Evolutionary conservation across 2,113 vertebrate species (phyloP).

Genomic region (Rhizomys pruinosus): DNA sequence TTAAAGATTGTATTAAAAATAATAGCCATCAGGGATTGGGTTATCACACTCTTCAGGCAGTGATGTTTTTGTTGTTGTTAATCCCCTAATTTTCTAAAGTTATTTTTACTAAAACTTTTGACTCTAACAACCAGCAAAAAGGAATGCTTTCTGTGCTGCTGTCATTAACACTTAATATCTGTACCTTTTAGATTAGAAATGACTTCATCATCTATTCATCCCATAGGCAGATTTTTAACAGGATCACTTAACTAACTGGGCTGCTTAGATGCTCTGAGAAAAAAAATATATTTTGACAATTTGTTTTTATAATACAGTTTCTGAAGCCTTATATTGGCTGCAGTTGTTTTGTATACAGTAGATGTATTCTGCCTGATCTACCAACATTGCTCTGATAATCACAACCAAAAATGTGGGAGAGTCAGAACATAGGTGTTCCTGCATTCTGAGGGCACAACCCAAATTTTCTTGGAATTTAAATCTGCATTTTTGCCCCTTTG

Average conservation of each 20-base stretch:
- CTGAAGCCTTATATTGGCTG: conserved; percentile 72
- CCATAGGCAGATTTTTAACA: conserved; percentile 83
- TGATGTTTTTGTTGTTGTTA: conserved; percentile 53
- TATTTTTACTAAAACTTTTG: conserved; percentile 84
- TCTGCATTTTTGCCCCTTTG: conserved; percentile 44
- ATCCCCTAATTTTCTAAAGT: conserved; percentile 82
- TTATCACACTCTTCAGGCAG: conserved; percentile 65
- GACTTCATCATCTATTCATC: conserved; percentile 84
- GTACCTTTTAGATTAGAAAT: conserved; percentile 89
- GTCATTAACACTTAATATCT: conserved; percentile 85
- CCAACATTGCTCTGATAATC: conserved; percentile 72
- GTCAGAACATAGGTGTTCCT: conserved; percentile 45
- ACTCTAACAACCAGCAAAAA: conserved; percentile 71
- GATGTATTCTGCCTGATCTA: conserved; percentile 60
- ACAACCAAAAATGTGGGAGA: conserved; percentile 18
- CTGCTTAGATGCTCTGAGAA: conserved; percentile 78
- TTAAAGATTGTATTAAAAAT: conserved; percentile 77
- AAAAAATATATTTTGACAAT: conserved; percentile 76
- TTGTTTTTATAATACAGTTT: conserved; percentile 80
- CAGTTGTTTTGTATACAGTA: conserved; percentile 68
- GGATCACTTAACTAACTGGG: conserved; percentile 83
- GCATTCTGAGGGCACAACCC: conserved; percentile 53
- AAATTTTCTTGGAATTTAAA: conserved; percentile 44
- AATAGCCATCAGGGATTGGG: conserved; percentile 78
- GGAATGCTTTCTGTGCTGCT: conserved; percentile 87